A percentile compares a stretch with the other conserved stretches of the same genome.
phyloP scores from a whole-genome alignment of 1,140 invertebrate species.

The Apis laboriosa region DNA sequence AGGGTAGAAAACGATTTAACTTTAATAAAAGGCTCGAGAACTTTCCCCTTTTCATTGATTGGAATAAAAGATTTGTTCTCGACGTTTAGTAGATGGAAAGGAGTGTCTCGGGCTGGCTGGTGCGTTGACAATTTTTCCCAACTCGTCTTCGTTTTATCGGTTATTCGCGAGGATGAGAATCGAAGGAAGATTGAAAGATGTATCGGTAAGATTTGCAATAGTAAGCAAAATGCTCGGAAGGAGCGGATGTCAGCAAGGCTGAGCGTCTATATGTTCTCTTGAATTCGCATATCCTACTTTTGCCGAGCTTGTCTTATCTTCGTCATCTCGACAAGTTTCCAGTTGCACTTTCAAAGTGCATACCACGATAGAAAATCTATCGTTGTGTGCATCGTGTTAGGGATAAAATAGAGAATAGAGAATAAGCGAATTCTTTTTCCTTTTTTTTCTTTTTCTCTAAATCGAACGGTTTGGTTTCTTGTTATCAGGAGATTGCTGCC shows the following conservation, averaged over 20 bases:
- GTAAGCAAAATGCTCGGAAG: constrained; percentile 61
- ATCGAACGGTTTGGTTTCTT: constrained; percentile 49
- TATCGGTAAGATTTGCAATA: constrained; percentile 62
- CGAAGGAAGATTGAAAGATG: constrained; percentile 49
- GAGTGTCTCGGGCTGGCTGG: no score
- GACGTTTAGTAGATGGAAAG: no score
- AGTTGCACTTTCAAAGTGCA: constrained; percentile 14
- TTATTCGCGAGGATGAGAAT: constrained; percentile 12
- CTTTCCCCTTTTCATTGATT: not conserved
- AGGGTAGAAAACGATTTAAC: not conserved
- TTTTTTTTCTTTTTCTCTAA: not conserved
- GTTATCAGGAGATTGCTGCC: constrained; percentile 96
- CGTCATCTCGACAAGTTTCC: constrained; percentile 21
- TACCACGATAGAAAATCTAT: not conserved
- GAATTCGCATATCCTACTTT: constrained; percentile 26
- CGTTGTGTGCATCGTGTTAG: not conserved
- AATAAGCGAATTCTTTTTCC: not conserved
- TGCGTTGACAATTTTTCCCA: constrained; percentile 59
- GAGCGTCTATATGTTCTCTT: constrained; percentile 19
- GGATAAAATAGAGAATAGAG: constrained; percentile 44
- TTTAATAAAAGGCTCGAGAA: not conserved
- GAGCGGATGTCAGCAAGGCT: constrained; percentile 63
- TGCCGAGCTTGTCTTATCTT: constrained; percentile 29
- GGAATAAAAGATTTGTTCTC: not conserved
- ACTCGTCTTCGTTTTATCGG: no score